Evolutionary conservation across 2,888 invertebrate species (phyloP).

Genomic region (Lithophane leautieri): DNA sequence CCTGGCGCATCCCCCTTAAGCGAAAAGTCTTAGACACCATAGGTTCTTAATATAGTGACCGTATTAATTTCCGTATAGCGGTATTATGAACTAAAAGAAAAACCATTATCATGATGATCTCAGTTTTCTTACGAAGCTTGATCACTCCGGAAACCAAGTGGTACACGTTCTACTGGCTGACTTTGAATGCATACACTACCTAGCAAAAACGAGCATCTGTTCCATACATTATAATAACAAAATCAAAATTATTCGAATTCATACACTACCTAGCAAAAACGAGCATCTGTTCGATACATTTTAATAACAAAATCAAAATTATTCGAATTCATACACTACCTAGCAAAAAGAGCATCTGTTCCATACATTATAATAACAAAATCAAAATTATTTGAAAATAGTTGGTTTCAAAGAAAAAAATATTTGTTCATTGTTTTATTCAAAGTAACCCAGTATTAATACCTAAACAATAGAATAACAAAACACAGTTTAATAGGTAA

Average conservation of each 20-base stretch:
- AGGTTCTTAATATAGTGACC: conserved; percentile 27
- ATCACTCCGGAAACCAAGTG: conserved; percentile 11
- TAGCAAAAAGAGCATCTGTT: too few relatives aligned
- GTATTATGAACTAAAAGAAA: conserved; percentile 28
- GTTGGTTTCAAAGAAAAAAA: too few relatives aligned
- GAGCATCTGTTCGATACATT: too few relatives aligned
- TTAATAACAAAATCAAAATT: too few relatives aligned
- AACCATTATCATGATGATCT: conserved; percentile 37
- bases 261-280: neutral
- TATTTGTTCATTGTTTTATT: neutral
- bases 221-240: too few relatives aligned
- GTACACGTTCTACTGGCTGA: neutral
- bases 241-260: too few relatives aligned
- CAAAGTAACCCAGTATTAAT: neutral
- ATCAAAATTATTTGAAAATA: too few relatives aligned
- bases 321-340: neutral
- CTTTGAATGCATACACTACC: neutral
- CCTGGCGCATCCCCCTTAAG: too few relatives aligned
- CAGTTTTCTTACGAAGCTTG: too few relatives aligned
- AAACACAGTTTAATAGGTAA: neutral
- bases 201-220: too few relatives aligned
- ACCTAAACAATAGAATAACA: neutral
- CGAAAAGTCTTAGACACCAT: neutral
- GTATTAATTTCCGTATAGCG: conserved; percentile 30
- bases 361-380: too few relatives aligned